Percentiles rank a stretch among this genome's conserved stretches.
phyloP scores from a whole-genome alignment of 2,888 invertebrate genomes.

The Mayetiola destructor region DNA sequence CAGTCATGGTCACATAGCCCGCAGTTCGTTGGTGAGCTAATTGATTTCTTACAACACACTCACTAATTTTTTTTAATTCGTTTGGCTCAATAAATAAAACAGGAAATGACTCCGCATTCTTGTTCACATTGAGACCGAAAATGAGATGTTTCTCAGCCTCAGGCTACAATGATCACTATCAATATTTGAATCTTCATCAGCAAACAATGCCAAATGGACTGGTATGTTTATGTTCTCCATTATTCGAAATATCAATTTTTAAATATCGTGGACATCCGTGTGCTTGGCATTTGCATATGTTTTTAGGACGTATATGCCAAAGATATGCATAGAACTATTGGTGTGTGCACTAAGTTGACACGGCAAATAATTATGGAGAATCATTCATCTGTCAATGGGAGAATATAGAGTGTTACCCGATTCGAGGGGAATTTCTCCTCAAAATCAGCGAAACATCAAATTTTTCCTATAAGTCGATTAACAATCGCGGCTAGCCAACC shows the following conservation, averaged over 20 bases:
- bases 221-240: slow-evolving; percentile 37
- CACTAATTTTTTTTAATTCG: neutral
- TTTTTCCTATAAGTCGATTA: too few species aligned
- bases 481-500: too few species aligned
- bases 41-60: neutral
- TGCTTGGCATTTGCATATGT: too few species aligned
- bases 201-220: slow-evolving; percentile 90
- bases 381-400: too few species aligned
- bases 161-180: slow-evolving; percentile 76
- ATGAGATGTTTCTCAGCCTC: slow-evolving; percentile 66
- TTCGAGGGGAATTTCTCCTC: too few species aligned
- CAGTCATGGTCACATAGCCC: slow-evolving; percentile 61
- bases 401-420: too few species aligned
- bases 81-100: neutral
- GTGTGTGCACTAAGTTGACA: too few species aligned
- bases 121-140: slow-evolving; percentile 70
- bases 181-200: slow-evolving; percentile 82
- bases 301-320: too few species aligned
- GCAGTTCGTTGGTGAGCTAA: slow-evolving; percentile 49
- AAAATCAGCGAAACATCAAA: too few species aligned
- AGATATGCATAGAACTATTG: too few species aligned
- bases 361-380: too few species aligned
- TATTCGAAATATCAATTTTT: neutral
- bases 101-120: slow-evolving; percentile 59
- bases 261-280: too few species aligned